These are phyloP conservation scores for Darevskia nairensis DNA, from an alignment of 2,797 vertebrate genomes.

Conservation along the genomic window DNA sequence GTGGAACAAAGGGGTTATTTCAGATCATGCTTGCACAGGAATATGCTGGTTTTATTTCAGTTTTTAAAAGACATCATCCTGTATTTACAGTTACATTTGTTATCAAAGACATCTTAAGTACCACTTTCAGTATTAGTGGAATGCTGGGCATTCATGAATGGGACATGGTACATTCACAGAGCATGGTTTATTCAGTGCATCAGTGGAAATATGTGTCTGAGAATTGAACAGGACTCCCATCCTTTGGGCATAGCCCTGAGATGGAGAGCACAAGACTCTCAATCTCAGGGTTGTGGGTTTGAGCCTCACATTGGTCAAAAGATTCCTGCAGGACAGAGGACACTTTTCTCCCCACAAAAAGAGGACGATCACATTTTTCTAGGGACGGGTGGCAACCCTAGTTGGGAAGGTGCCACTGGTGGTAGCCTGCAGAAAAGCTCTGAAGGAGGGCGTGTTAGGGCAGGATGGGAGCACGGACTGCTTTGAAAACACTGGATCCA, in stretches of 20 bases:
- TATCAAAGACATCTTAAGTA: slow-evolving; percentile 7
- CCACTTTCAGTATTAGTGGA: background rate
- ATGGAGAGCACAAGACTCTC: too few relatives aligned
- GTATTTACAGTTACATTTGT: background rate
- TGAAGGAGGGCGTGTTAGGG: too few relatives aligned
- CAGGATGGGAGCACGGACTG: too few relatives aligned
- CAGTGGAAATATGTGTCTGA: slow-evolving; percentile 1
- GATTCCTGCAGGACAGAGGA: too few relatives aligned
- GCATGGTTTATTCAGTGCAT: background rate
- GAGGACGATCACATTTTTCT: too few relatives aligned
- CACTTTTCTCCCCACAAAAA: too few relatives aligned
- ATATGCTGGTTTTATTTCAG: background rate
- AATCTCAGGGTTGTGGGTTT: too few relatives aligned
- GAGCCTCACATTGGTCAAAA: too few relatives aligned
- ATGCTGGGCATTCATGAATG: background rate
- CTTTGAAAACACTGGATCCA: too few relatives aligned
- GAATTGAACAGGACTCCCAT: background rate
- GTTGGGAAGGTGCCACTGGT: too few relatives aligned
- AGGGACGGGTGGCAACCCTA: too few relatives aligned
- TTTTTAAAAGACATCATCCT: background rate
- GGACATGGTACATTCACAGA: background rate
- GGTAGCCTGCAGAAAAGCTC: too few relatives aligned
- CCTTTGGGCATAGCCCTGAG: background rate
- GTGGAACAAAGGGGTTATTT: background rate
- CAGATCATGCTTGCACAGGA: background rate